A percentile compares a stretch with the other conserved stretches of the same genome.
Evolutionary conservation across 1,140 invertebrate species (phyloP).

Genomic region (Dreissena rostriformis): DNA sequence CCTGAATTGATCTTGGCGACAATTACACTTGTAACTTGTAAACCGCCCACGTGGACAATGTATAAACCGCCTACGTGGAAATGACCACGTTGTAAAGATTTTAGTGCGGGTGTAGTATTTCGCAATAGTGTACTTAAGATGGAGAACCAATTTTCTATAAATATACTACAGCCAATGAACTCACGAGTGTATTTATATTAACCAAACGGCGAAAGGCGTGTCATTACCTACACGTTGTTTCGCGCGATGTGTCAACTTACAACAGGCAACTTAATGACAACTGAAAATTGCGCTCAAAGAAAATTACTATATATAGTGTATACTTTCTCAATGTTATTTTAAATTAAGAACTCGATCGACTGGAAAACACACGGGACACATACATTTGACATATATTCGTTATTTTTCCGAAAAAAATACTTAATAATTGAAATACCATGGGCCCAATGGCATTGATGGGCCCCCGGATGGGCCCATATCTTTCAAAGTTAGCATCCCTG

Average conservation of each 20-base stretch:
- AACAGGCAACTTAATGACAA: neutral
- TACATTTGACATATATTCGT: neutral
- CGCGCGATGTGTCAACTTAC: slow-evolving; percentile 5
- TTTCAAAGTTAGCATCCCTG: slow-evolving; percentile 32
- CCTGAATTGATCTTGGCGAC: too few relatives aligned
- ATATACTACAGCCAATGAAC: neutral
- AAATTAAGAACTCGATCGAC: neutral
- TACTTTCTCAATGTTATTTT: neutral
- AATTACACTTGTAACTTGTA: too few relatives aligned
- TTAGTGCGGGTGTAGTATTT: too few relatives aligned
- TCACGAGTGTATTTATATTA: slow-evolving; percentile 31
- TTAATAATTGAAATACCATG: slow-evolving; percentile 1
- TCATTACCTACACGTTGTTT: slow-evolving; percentile 14
- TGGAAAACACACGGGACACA: neutral
- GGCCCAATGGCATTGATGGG: too few relatives aligned
- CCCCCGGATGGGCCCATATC: too few relatives aligned
- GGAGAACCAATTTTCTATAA: too few relatives aligned
- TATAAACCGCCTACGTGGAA: too few relatives aligned
- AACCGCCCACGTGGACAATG: too few relatives aligned
- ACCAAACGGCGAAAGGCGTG: slow-evolving; percentile 8
- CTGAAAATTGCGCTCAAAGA: neutral
- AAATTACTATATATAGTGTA: neutral
- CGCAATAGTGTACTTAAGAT: too few relatives aligned
- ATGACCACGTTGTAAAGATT: too few relatives aligned
- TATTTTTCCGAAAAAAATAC: slow-evolving; percentile 7